Evolutionary conservation across 37 sponge, comb jelly and placozoan species (phyloP).

Genomic region (Tethya wilhelma): DNA sequence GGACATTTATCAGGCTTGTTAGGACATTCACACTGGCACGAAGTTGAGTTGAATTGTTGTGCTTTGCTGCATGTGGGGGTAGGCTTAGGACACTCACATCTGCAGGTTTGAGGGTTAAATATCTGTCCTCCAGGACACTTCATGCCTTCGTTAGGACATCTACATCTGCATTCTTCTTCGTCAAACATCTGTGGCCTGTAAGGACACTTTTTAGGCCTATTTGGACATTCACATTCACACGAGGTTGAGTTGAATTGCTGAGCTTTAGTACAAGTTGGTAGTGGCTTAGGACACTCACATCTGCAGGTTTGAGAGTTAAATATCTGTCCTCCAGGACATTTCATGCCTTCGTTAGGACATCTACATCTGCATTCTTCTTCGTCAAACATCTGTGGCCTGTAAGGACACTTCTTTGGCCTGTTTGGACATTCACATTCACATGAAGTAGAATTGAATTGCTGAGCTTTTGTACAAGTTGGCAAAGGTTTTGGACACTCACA

Average conservation of each 20-base stretch:
- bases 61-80: neutral
- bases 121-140: neutral
- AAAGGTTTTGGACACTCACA: slow-evolving; percentile 7
- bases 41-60: neutral
- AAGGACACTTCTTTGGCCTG: neutral
- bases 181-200: slow-evolving; percentile 31
- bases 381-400: neutral
- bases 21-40: slow-evolving; percentile 29
- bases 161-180: slow-evolving; percentile 23
- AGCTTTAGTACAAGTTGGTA: neutral
- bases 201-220: neutral
- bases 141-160: neutral
- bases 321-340: neutral
- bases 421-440: slow-evolving; percentile 35
- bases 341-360: neutral
- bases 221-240: slow-evolving; percentile 31
- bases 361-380: slow-evolving; percentile 3
- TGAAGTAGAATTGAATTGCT: neutral
- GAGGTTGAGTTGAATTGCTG: slow-evolving; percentile 8
- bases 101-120: slow-evolving; percentile 3
- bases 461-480: neutral
- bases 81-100: neutral
- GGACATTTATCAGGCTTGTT: neutral
- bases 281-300: slow-evolving; percentile 30
- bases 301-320: slow-evolving; percentile 8